Base-by-base conservation (phyloP, 2,797 vertebrate genomes). In the Eremophila alpestris region DNA sequence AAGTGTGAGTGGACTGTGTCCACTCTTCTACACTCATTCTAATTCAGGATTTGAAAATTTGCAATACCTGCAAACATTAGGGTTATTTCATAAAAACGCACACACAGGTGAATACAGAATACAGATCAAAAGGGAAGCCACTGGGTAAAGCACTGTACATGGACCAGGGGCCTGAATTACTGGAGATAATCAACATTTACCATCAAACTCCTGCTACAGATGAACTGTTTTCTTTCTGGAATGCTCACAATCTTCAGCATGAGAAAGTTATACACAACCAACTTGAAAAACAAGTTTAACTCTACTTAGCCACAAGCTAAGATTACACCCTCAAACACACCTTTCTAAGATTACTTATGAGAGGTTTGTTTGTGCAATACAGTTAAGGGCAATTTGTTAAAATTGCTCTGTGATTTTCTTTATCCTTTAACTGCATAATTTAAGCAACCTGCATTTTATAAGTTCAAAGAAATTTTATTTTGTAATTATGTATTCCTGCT, bases 271-370 rank as follows among this genome's bases (percentile, higher is more conserved):
- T 97, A 97, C 98, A 97, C 92, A 97, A 97, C 95, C 71, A 96
- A 98, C 98, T 94, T 97, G 98, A 98, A 98, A 98, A 98, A 98
- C 98, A 94, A 97, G 98, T 98, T 95, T 88, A 97, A 95, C 97
- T 94, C 94, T 93, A 91, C 96, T 96, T 94, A 79, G 94, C 97
- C 96, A 96, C 95, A 94, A 97, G 97, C 94, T 97, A 97, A 96
- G 96, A 97, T 97, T 97, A 97, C 97, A 97, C 97, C 95, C 97
- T 97, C 96, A 93, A 97, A 98, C 97, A 97, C 97, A 97, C 97
- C 97, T 98, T 97, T 96, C 97, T 96, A 96, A 93, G 84, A 96
- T 97, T 96, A 96, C 93, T 68, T 93, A 96, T 90, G 96, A 97
- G 96, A 94, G 55, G 46, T 87, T 77, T 95, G 92, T 95, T 97